Percentiles rank a stretch among this genome's conserved stretches.
phyloP scores from a whole-genome alignment of 2,113 vertebrate species.

The Onychostruthus taczanowskii region DNA sequence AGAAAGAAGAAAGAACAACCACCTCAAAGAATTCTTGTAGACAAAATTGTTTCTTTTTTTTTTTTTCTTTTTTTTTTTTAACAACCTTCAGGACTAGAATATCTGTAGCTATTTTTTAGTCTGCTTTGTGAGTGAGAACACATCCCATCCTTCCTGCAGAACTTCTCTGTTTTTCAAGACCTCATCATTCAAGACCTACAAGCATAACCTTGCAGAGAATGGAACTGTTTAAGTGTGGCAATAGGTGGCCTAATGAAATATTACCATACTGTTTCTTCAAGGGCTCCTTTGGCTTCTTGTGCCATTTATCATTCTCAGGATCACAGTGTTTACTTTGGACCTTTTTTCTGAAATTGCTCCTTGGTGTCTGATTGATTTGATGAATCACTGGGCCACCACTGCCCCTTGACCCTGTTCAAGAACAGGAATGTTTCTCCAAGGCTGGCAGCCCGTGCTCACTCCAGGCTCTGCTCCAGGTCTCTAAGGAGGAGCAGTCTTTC shows the following conservation, averaged over 20 bases:
- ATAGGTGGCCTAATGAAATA: conserved; percentile 13
- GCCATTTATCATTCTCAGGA: conserved; percentile 6
- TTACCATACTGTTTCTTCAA: background rate
- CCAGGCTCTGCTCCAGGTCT: background rate
- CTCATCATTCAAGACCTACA: background rate
- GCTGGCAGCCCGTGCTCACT: background rate
- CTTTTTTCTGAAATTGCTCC: background rate
- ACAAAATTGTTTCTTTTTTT: background rate
- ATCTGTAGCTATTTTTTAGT: background rate
- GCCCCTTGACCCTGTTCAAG: background rate
- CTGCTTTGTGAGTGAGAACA: background rate
- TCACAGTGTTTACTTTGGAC: conserved; percentile 7
- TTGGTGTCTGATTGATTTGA: background rate
- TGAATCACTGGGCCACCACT: background rate
- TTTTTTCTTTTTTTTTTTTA: background rate
- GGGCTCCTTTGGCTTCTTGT: background rate
- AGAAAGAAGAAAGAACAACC: background rate
- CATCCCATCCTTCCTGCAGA: background rate
- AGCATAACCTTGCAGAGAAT: background rate
- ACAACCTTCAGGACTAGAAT: background rate
- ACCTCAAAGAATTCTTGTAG: background rate
- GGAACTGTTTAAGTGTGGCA: background rate
- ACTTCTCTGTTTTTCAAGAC: background rate
- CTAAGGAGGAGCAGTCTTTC: background rate
- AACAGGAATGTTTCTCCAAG: background rate